Conservation (phyloP, 2,797 vertebrate genomes). For the Crocidura indochinensis region DNA sequence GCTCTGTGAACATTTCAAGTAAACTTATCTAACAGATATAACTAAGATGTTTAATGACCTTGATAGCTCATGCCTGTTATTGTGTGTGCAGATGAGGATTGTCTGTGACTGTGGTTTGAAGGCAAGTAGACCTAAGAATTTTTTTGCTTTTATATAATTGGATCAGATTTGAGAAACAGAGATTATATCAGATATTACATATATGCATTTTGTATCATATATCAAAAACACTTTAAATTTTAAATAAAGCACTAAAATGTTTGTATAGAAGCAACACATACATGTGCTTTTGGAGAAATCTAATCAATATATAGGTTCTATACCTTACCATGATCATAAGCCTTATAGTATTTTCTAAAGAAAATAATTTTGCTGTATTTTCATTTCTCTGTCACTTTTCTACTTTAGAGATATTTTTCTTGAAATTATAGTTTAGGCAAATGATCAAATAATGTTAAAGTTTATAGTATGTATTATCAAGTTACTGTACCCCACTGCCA, state of each 20-base stretch:
- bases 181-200: neutral
- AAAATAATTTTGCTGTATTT: conserved; percentile 37
- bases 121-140: neutral
- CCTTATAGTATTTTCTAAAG: neutral
- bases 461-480: too few relatives aligned
- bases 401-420: neutral
- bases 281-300: neutral
- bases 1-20: conserved; percentile 1
- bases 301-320: neutral
- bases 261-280: conserved; percentile 13
- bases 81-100: neutral
- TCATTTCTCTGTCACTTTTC: conserved; percentile 7
- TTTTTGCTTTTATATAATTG: conserved; percentile 45
- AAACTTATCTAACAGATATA: conserved; percentile 21
- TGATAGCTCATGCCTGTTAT: conserved; percentile 10
- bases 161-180: neutral
- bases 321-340: neutral
- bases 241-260: conserved; percentile 44
- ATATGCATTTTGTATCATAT: neutral
- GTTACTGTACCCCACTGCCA: too few relatives aligned
- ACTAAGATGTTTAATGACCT: conserved; percentile 56
- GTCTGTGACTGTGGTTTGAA: neutral
- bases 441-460: too few relatives aligned
- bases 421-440: too few relatives aligned
- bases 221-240: conserved; percentile 30